Percentiles rank a stretch among this genome's conserved stretches.
These are phyloP conservation scores for Cercocebus atys DNA, from an alignment of 2,113 vertebrate species.

Conservation along the genomic window DNA sequence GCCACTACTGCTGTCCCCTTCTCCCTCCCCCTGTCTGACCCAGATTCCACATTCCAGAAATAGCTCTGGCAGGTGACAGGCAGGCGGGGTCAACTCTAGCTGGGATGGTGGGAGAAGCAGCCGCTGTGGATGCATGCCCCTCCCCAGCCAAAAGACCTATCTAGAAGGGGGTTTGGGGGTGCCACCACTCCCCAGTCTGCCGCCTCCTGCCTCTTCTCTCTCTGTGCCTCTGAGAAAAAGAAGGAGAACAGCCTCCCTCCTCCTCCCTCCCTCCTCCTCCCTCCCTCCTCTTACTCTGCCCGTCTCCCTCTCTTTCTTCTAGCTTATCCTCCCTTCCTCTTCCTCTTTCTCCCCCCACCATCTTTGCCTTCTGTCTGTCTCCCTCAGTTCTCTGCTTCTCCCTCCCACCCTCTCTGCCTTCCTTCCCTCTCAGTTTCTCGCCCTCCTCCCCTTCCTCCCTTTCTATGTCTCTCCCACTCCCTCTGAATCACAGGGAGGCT, in stretches of 20 bases:
- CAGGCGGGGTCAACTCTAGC: slow-evolving; percentile 60
- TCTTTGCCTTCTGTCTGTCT: slow-evolving; percentile 22
- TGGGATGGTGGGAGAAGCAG: not conserved
- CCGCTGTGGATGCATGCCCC: not conserved
- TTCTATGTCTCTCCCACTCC: not conserved
- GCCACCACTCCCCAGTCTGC: not conserved
- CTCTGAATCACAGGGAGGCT: slow-evolving; percentile 44
- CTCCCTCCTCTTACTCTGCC: not conserved
- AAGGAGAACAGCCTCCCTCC: not conserved
- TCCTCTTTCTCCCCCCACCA: not conserved
- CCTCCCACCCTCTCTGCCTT: not conserved
- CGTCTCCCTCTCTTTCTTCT: not conserved
- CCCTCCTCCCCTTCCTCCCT: not conserved
- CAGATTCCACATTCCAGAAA: slow-evolving; percentile 86
- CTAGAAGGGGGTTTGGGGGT: not conserved
- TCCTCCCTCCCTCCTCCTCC: not conserved
- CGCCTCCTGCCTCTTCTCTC: not conserved
- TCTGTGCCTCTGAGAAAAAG: not conserved
- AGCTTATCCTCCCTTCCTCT: not conserved
- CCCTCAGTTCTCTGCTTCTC: not conserved
- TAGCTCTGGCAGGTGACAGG: slow-evolving; percentile 83
- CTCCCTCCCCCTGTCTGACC: slow-evolving; percentile 84
- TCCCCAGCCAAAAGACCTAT: not conserved
- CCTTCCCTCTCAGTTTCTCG: not conserved
- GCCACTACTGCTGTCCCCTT: slow-evolving; percentile 44